phyloP scores from a whole-genome alignment of 2,113 vertebrate species.

The Galeopterus variegatus region DNA sequence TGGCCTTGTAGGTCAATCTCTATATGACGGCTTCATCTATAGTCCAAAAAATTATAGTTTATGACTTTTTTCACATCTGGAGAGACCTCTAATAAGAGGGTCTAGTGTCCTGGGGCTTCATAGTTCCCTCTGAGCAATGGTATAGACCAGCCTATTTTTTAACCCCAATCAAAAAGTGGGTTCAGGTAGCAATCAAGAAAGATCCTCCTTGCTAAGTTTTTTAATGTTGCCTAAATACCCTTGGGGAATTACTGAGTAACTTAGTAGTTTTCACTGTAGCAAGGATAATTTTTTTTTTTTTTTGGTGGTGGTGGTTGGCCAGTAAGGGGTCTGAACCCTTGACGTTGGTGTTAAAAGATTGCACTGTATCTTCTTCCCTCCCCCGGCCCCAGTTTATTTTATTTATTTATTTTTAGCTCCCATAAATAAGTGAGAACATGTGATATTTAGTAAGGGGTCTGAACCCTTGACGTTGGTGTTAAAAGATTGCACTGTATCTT shows the following conservation, averaged over 20 bases:
- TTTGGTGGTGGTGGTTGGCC: too few relatives aligned
- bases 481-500: too few relatives aligned
- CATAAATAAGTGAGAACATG: too few relatives aligned
- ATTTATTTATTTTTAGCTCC: too few relatives aligned
- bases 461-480: too few relatives aligned
- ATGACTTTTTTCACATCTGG: not conserved
- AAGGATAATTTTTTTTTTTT: not conserved
- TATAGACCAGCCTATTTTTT: not conserved
- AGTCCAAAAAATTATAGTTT: not conserved
- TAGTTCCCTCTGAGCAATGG: not conserved
- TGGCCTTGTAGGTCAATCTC: not conserved
- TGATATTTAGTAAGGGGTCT: too few relatives aligned
- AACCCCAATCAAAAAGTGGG: not conserved
- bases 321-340: too few relatives aligned
- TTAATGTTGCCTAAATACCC: not conserved
- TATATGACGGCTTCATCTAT: not conserved
- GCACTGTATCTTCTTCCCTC: too few relatives aligned
- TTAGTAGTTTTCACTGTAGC: not conserved
- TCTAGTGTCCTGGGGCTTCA: not conserved
- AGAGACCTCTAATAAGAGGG: not conserved
- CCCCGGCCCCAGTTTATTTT: too few relatives aligned
- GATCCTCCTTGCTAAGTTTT: not conserved
- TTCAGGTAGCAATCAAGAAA: conserved; percentile 14
- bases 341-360: too few relatives aligned
- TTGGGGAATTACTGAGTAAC: not conserved